phyloP scores from a whole-genome alignment of 2,888 invertebrate genomes.

The Tetranychus truncatus region DNA sequence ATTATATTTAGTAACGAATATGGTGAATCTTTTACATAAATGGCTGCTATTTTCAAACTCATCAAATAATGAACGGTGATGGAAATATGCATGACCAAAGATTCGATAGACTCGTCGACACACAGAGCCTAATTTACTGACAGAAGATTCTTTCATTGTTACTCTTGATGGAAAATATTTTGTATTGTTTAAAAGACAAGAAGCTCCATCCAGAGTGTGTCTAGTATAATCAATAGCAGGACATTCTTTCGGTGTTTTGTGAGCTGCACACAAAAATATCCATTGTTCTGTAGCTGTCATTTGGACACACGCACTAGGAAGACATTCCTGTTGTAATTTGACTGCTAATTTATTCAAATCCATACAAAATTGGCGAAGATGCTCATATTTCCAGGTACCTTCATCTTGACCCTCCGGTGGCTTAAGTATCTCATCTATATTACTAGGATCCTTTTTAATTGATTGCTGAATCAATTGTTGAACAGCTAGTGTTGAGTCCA shows the following conservation, averaged over 20 bases:
- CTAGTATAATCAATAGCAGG: constrained; percentile 98
- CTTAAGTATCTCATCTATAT: constrained; percentile 78
- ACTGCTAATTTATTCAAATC: constrained; percentile 97
- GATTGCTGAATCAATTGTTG: constrained; percentile 95
- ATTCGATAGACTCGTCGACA: constrained; percentile 96
- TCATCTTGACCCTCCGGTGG: constrained; percentile 95
- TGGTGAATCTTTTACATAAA: constrained; percentile 81
- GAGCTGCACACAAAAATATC: constrained; percentile 98
- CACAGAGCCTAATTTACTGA: constrained; percentile 92
- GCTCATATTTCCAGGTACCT: constrained; percentile 99
- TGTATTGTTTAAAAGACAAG: constrained; percentile 92
- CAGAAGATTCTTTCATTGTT: constrained; percentile 95
- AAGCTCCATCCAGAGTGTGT: constrained; percentile 95
- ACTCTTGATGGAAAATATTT: constrained; percentile 95
- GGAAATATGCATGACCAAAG: constrained; percentile 98
- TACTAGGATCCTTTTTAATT: constrained; percentile 74
- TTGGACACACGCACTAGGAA: constrained; percentile 89
- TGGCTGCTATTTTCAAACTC: constrained; percentile 92
- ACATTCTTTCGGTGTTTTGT: constrained; percentile 99
- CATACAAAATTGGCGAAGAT: constrained; percentile 96
- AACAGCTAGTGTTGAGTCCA: constrained; percentile 95
- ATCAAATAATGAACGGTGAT: constrained; percentile 88
- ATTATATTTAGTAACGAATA: constrained; percentile 93
- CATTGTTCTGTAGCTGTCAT: constrained; percentile 99
- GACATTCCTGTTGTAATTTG: constrained; percentile 69